A percentile compares a stretch with the other conserved stretches of the same genome.
These are phyloP conservation scores for Coturnix japonica DNA, from an alignment of 2,113 vertebrate genomes.

Conservation along the genomic window DNA sequence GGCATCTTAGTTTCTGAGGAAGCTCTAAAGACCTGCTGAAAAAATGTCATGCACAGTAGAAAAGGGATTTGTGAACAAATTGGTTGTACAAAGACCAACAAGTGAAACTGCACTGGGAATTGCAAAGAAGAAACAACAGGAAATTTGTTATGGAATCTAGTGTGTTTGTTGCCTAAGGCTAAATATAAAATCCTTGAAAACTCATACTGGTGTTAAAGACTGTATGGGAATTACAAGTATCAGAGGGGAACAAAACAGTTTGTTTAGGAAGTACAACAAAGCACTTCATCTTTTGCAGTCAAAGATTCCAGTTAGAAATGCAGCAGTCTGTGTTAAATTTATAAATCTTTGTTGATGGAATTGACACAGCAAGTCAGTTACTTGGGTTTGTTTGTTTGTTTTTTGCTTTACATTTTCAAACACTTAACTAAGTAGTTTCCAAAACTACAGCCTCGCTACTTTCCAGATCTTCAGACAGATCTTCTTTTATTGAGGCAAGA, in stretches of 20 bases:
- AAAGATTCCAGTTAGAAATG: background rate
- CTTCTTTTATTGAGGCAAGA: background rate
- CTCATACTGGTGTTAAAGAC: background rate
- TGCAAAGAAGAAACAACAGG: background rate
- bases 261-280: background rate
- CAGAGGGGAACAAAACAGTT: rapidly evolving
- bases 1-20: background rate
- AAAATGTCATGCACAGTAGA: background rate
- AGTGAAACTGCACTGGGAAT: background rate
- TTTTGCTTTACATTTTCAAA: background rate
- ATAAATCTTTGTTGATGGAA: background rate
- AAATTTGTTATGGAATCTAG: background rate
- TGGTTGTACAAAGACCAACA: background rate
- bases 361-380: background rate
- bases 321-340: background rate
- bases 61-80: slow-evolving; percentile 1
- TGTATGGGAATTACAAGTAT: background rate
- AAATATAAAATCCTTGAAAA: slow-evolving; percentile 6
- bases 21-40: background rate
- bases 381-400: too few species aligned
- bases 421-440: background rate
- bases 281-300: background rate
- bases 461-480: background rate
- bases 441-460: background rate
- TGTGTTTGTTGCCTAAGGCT: background rate